Base-by-base conservation (phyloP, 2,113 vertebrate species). In the Ardeotis arabs region DNA sequence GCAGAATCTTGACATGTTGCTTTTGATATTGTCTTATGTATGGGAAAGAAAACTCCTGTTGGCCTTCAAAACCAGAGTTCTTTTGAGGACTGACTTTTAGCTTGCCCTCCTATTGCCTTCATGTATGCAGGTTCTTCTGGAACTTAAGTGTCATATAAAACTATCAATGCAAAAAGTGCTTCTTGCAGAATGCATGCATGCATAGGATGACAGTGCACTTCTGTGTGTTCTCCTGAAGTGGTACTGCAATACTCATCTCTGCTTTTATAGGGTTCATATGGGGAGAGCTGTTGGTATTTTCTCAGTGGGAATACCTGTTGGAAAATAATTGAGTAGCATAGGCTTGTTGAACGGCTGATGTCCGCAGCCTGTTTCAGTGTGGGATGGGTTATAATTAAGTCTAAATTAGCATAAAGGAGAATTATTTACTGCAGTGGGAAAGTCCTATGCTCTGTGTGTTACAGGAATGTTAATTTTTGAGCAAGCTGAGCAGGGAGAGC, bases 361-460 rank as follows among this genome's bases (percentile, higher is more conserved):
- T 63, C 79, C 28, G 7, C 39, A 64, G 12, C 39, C 39, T 44
- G 8, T 83, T 90, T 90, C 50, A 29, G 12, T 29, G 27, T 44
- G 7, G 23, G 29, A 33, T 73, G 6, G 25, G 14, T 69, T 81
- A 60, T 87, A 58, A 25, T 52, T 53, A 56, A 50, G 12, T 12
- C 27, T 74, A 37, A 90, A 62, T 12, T 52, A 49, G 19, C 33
- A 12, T 60, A 55, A 68, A 53, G 12, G 29, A 75, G n/a, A 31
- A 25, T 69, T 56, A 20, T 21, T 76, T 82, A 64, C 45, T 69
- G 14, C 35, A 45, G 7, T 33, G 7, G 39, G 12, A 13, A 87
- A 53, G 15, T 37, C 10, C 1, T 4, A 0, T 56, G 16, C 15
- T 62, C 14, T 50, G 5, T 5, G 0, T 83, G 12, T 44, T 70